Conservation (phyloP, 2,797 vertebrate genomes). For the Florisuga fusca region DNA sequence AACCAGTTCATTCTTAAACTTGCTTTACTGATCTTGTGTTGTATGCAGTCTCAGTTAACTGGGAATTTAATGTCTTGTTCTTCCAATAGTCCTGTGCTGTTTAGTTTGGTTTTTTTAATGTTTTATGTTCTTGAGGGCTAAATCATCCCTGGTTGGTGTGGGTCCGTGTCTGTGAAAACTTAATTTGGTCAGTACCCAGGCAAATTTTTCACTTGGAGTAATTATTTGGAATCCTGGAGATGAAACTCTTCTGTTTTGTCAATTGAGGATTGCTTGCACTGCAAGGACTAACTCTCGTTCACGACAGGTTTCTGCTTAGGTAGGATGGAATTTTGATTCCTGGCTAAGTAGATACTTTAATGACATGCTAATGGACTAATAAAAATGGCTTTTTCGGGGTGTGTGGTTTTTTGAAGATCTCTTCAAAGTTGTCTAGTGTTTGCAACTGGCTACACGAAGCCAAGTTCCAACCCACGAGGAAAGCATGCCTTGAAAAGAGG, state of each 20-base stretch:
- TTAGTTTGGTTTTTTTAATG: background rate
- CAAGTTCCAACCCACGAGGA: constrained; percentile 65
- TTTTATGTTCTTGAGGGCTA: background rate
- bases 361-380: constrained; percentile 67
- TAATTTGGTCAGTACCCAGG: background rate
- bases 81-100: background rate
- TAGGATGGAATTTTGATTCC: constrained; percentile 51
- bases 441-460: constrained; percentile 40
- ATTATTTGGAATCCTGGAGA: background rate
- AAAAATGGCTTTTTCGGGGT: constrained; percentile 68
- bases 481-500: constrained; percentile 64
- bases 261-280: background rate
- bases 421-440: constrained; percentile 70
- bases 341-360: constrained; percentile 51
- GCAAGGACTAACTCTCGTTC: background rate
- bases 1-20: background rate
- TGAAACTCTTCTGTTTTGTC: constrained; percentile 15
- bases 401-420: constrained; percentile 71
- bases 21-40: background rate
- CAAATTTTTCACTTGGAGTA: constrained; percentile 19
- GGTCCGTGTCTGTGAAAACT: background rate
- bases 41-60: background rate
- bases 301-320: constrained; percentile 45
- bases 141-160: background rate
- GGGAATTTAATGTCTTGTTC: background rate